Evolutionary conservation across 2,797 vertebrate species (phyloP), one percentile per base, ranked within the genome.

Genomic region (Tapera naevia): DNA sequence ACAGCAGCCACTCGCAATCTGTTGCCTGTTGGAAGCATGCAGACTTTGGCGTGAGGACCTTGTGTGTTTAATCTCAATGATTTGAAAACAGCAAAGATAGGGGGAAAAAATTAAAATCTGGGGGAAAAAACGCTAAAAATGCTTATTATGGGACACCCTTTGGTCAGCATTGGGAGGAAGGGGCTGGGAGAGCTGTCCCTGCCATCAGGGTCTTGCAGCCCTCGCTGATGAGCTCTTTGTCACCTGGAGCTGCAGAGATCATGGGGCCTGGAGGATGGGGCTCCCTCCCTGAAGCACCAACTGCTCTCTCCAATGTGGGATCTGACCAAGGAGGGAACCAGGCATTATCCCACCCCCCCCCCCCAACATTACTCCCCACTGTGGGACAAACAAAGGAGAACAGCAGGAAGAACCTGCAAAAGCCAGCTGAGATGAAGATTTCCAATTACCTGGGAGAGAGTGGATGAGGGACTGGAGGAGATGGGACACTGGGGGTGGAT

Each of bases 1-100:
- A 53, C 80, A 88, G 85, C 91, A 80, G 88, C 88, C 90, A 56
- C 93, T 95, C 5, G 10, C 93, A 94, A 93, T 89, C 93, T 94
- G 93, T 88, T 93, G 71, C 78, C 9, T 45, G 62, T 66, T 81
- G 32, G 78, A 74, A 79, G 83, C 73, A 1, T 2, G 3, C 37
- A 84, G 94, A 8, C 83, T 88, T 91, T 2, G 35, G 56, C 2
- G 1, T 25, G 67, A 35, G 60, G 80, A 88, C 83, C 65, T 67
- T 27, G 66, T 3, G 15, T 56, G 67, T 67, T 37, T 58, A n/a
- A 81, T 91, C 88, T 70, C 78, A 17, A 91, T 6, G 1, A 1
- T 66, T 79, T 37, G 30, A 72, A 87, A 89, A 58, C 54, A 43
- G 43, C 30, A 18, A 16, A 74, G 50, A 65, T 1, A 2, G 28